Evolutionary conservation across 2,797 vertebrate species (phyloP), one percentile per base, ranked within the genome.

Genomic region (Clarias fuscus): DNA sequence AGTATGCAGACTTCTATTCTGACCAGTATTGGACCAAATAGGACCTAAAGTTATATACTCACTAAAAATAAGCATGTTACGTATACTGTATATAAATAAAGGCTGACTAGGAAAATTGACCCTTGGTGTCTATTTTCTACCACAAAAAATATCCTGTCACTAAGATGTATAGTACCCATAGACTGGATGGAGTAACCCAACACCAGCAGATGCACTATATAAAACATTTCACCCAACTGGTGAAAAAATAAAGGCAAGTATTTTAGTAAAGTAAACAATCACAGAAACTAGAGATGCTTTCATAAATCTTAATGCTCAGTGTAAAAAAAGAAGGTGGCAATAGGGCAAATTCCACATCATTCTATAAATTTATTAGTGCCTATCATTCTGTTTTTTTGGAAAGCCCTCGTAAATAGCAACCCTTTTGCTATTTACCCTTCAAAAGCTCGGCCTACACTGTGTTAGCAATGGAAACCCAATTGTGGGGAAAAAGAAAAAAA

Each of bases 31-130:
- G 64, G 43, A 68, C 56, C n/a, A 68, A 56, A 82, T 14, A 95
- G 94, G 94, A 94, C 81, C 76, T 86, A 79, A 86, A 62, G 11
- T 67, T 75, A 56, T 24, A 10, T 27, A 65, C 20, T 64, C 20
- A 56, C 58, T 33, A 48, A 67, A 17, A 17, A n/a, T 84, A 20
- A 53, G 77, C 15, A 56, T 27, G 11, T 18, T 58, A 68, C 30
- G 40, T 56, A 53, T 5, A 17, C 61, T 56, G 53, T 56, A 3
- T 56, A 84, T 68, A 84, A 37, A 85, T 70, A 68, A 68, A 56
- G 27, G n/a, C 40, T 82, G 79, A 77, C 72, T 58, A 59, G 40
- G 58, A 85, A 37, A 68, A 78, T 48, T 56, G 59, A 65, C 37
- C 53, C 59, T n/a, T 85, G n/a, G 65, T 85, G 56, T 85, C 58